These are phyloP conservation scores for Syritta pipiens DNA, from an alignment of 2,888 invertebrate species.

Conservation along the genomic window DNA sequence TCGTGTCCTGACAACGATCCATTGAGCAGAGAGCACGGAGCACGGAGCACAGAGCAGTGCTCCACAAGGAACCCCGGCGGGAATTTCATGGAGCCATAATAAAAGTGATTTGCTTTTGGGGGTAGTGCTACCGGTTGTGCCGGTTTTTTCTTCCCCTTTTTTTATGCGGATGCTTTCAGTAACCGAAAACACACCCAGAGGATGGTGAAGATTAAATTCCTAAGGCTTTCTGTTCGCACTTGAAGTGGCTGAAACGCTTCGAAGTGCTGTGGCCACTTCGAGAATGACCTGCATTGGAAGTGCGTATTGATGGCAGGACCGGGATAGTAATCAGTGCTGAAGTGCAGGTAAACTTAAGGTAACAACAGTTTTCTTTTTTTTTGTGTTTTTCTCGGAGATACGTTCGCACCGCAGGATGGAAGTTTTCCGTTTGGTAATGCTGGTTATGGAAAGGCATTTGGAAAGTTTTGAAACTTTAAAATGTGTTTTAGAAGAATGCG, in stretches of 20 bases:
- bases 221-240: slow-evolving; percentile 44
- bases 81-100: slow-evolving; percentile 60
- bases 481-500: slow-evolving; percentile 29
- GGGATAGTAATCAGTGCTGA: slow-evolving; percentile 31
- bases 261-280: slow-evolving; percentile 29
- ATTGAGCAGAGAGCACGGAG: slow-evolving; percentile 26
- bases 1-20: slow-evolving; percentile 39
- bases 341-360: slow-evolving; percentile 27
- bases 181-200: slow-evolving; percentile 50
- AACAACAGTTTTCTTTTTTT: background rate
- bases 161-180: slow-evolving; percentile 53
- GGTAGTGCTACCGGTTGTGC: background rate
- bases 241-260: slow-evolving; percentile 43
- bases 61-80: slow-evolving; percentile 12
- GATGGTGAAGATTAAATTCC: slow-evolving; percentile 61
- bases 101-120: slow-evolving; percentile 48
- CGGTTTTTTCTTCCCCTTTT: background rate
- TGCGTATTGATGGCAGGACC: slow-evolving; percentile 1
- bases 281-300: slow-evolving; percentile 26
- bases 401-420: background rate
- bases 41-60: background rate
- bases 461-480: slow-evolving; percentile 34
- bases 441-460: slow-evolving; percentile 11
- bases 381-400: background rate
- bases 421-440: slow-evolving; percentile 5